Base-by-base conservation (phyloP, 2,888 invertebrate genomes). In the Thecocarcelia acutangulata region DNA sequence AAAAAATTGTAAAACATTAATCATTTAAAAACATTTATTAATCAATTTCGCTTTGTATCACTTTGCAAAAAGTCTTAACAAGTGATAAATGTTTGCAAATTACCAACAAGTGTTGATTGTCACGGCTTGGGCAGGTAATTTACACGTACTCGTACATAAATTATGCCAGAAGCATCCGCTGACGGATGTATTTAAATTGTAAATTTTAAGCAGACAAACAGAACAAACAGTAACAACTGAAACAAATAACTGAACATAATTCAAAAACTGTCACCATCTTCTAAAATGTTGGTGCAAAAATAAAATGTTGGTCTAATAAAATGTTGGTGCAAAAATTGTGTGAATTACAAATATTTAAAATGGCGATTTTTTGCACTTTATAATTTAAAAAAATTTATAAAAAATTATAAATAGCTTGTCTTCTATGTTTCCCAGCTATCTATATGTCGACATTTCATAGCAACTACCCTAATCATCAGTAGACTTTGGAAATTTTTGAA, bases 121-220 rank as follows among this genome's bases (percentile, higher is more conserved):
- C 33, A 21, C 40, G 40, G 40, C n/a, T n/a, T n/a, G 15, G 0
- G 21, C 21, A 21, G 15, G 21, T 54, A 21, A 63, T 63, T 54
- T 54, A 54, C 42, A 63, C 12, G 11, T n/a, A n/a, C n/a, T n/a
- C n/a, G n/a, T n/a, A n/a, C n/a, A n/a, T n/a, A n/a, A 64, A 56
- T 46, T 64, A 54, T 74, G 74, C 56, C 46, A 74, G n/a, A 15
- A 74, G 13, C 56, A 66, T 24, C 64, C 64, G 56, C 56, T 37
- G 46, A 19, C 28, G 56, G 54, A 48, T n/a, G 28, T 37, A 24
- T 11, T 13, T 2, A 72, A 56, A 40, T 46, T 50, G 42, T 48
- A 40, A 48, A 40, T 52, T 52, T 44, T n/a, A 28, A 28, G 37
- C 44, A 58, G 37, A 24, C 24, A 24, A 24, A 5, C 2, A 24